Conservation (phyloP, 2,113 vertebrate genomes). For the Lipotes vexillifer region DNA sequence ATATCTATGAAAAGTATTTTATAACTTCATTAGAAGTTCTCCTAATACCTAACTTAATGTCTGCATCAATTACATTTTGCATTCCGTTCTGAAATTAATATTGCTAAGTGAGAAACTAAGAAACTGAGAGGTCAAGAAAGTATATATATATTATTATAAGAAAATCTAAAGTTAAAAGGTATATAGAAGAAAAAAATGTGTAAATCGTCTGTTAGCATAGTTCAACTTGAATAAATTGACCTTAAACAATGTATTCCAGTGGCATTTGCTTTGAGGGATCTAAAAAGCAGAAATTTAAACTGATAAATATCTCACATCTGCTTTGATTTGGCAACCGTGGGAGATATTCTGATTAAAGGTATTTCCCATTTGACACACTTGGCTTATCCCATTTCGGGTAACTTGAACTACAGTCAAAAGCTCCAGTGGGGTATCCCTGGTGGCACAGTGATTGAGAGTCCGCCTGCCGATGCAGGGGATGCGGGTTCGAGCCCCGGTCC, state of each 20-base stretch:
- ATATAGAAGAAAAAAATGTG: background rate
- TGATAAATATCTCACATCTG: conserved; percentile 13
- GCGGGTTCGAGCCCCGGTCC: too few relatives aligned
- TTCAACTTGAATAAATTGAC: background rate
- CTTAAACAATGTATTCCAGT: background rate
- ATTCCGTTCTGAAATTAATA: background rate
- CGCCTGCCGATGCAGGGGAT: too few relatives aligned
- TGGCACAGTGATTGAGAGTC: too few relatives aligned
- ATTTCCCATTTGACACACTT: conserved; percentile 23
- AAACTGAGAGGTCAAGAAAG: background rate
- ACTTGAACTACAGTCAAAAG: background rate
- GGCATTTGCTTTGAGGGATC: conserved; percentile 21
- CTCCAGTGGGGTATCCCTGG: background rate
- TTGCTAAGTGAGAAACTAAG: background rate
- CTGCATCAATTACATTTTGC: background rate
- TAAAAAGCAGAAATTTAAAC: conserved; percentile 5
- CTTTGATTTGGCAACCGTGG: conserved; percentile 37
- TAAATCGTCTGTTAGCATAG: background rate
- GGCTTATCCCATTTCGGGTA: background rate
- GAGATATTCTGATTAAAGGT: background rate
- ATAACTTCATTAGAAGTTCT: background rate
- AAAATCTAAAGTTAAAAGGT: background rate
- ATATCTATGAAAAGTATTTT: background rate
- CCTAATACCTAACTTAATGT: background rate
- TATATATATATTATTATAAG: background rate